Base-by-base conservation (phyloP, 2,888 invertebrate species). In the Holacanthella duospinosa region DNA sequence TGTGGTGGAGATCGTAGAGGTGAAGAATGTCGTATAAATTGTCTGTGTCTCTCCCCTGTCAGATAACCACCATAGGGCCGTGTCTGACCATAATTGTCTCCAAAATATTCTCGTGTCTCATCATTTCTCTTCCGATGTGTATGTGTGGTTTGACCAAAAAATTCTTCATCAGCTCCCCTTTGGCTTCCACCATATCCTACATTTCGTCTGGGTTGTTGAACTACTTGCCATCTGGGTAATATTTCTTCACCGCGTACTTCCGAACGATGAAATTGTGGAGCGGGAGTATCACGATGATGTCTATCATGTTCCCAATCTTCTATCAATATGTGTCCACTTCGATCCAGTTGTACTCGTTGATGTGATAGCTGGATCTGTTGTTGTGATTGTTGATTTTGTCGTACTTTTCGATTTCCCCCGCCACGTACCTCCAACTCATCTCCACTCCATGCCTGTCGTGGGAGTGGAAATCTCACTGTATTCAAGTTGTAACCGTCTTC, bases 401-500 rank as follows among this genome's bases (percentile, higher is more conserved):
- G 28, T 21, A 59, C 60, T 61, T 25, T 59, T 29, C n/a, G n/a
- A n/a, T n/a, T n/a, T n/a, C n/a, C n/a, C n/a, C n/a, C n/a, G n/a
- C n/a, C n/a, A n/a, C n/a, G 64, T 62, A 28, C 64, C 59, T 16
- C 60, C 61, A 2, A 64, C 62, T 21, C 55, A 21, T 48, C 61
- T 6, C 68, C n/a, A 59, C 61, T 29, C 9, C 55, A 79, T 57
- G 75, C 77, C 43, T 75, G 73, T 71, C 77, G 4, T 25, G 55
- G 27, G 9, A 6, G 25, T 21, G 9, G 27, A 21, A 29, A 53
- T 25, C 54, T 6, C n/a, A n/a, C 54, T 53, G 4, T n/a, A 53
- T 25, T 6, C 9, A 6, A 6, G 27, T n/a, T 55, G 55, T 12
- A 26, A 6, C 6, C 24, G 6, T 24, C 53, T 12, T 21, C n/a